A percentile compares a stretch with the other conserved stretches of the same genome.
Evolutionary conservation across 2,797 vertebrate genomes (phyloP).

Genomic region (Chromis chromis): DNA sequence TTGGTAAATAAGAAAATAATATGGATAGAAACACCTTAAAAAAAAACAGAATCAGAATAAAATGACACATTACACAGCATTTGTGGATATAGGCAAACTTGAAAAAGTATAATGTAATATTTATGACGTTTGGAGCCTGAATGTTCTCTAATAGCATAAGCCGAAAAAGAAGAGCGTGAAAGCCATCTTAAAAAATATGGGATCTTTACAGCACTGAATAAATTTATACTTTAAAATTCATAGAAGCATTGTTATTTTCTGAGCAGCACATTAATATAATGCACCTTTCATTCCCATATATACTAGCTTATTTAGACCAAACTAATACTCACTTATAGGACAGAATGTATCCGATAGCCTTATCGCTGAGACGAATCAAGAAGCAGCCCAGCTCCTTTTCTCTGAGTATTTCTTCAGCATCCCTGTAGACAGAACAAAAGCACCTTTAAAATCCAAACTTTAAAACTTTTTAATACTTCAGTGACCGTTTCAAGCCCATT

Average conservation of each 20-base stretch:
- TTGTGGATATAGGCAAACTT: not conserved
- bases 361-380: constrained; percentile 90
- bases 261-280: not conserved
- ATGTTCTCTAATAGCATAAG: not conserved
- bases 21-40: not conserved
- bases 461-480: not conserved
- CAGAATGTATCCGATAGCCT: constrained; percentile 89
- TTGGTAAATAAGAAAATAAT: not conserved
- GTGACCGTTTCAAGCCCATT: constrained; percentile 2
- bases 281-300: not conserved
- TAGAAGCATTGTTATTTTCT: not conserved
- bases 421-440: constrained; percentile 73
- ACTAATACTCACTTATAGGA: constrained; percentile 88
- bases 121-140: constrained; percentile 5
- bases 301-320: not conserved
- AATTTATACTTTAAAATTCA: not conserved
- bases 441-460: not conserved
- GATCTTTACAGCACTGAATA: not conserved
- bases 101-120: not conserved
- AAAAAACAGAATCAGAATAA: not conserved
- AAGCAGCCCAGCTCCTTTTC: constrained; percentile 87
- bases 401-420: constrained; percentile 87
- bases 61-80: not conserved
- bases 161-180: not conserved
- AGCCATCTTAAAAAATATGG: not conserved